Conservation (phyloP, 1,140 invertebrate genomes). For the Lanistes nyassanus region DNA sequence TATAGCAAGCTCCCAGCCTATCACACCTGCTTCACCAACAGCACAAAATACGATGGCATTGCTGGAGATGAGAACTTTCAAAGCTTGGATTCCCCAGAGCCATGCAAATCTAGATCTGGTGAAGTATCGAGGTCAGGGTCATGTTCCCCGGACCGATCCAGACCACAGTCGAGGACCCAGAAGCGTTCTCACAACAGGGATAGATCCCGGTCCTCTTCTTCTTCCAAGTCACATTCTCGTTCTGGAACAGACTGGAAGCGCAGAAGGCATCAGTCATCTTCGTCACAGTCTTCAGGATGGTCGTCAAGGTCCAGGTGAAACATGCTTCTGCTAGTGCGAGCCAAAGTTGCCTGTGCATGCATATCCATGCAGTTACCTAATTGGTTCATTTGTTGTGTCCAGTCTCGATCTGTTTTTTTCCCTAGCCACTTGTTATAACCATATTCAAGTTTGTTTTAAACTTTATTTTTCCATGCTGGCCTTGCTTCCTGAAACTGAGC, state of each 20-base stretch:
- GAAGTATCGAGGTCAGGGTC: conserved; percentile 16
- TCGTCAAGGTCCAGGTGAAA: conserved; percentile 39
- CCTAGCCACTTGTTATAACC: too few species aligned
- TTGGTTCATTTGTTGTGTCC: too few species aligned
- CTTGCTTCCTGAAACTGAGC: too few species aligned
- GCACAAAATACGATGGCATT: conserved; percentile 51
- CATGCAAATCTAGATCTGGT: conserved; percentile 27
- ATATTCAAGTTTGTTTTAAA: too few species aligned
- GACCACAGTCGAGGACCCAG: conserved; percentile 9
- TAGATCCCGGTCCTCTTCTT: conserved; percentile 27
- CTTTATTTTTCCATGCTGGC: too few species aligned
- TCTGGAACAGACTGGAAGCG: conserved; percentile 31
- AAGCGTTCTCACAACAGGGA: conserved; percentile 32
- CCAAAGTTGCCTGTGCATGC: too few species aligned
- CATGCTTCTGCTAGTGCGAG: too few species aligned
- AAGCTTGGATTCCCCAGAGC: not conserved
- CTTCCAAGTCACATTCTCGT: conserved; percentile 47
- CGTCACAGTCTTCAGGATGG: conserved; percentile 40
- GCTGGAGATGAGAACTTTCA: not conserved
- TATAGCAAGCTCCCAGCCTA: conserved; percentile 61
- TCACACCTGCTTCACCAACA: conserved; percentile 63
- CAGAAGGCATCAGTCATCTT: conserved; percentile 29
- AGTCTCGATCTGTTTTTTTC: too few species aligned
- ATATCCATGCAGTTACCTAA: too few species aligned
- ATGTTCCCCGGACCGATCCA: not conserved